phyloP scores from a whole-genome alignment of 2,888 invertebrate genomes.

The Pseudoips prasinana region DNA sequence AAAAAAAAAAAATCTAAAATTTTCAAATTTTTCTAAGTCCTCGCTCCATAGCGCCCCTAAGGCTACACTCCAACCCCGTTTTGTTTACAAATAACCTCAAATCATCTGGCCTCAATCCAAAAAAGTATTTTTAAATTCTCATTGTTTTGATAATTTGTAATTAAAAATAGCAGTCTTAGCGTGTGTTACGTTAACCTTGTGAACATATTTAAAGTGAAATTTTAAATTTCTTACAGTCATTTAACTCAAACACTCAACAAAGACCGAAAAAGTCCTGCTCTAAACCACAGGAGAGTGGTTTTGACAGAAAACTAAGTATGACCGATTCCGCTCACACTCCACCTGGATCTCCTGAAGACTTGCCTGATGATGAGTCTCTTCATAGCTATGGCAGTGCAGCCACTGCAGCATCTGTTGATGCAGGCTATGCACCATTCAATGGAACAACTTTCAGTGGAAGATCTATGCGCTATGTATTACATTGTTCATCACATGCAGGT shows the following conservation, averaged over 20 bases:
- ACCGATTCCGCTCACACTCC: slow-evolving; percentile 81
- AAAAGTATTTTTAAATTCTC: too few species aligned
- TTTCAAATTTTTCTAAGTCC: too few species aligned
- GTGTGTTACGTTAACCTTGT: slow-evolving; percentile 4
- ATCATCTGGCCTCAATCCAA: too few species aligned
- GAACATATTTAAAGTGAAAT: slow-evolving; percentile 4
- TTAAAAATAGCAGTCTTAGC: too few species aligned
- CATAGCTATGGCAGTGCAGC: slow-evolving; percentile 90
- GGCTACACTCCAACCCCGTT: too few species aligned
- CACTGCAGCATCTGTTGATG: slow-evolving; percentile 90
- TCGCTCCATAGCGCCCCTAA: too few species aligned
- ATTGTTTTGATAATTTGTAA: too few species aligned
- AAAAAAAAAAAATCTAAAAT: too few species aligned
- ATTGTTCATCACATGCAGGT: slow-evolving; percentile 90
- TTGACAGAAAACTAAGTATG: slow-evolving; percentile 64
- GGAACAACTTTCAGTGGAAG: slow-evolving; percentile 87
- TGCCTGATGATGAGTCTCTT: slow-evolving; percentile 89
- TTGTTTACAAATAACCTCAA: too few species aligned
- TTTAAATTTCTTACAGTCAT: slow-evolving; percentile 62
- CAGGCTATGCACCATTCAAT: slow-evolving; percentile 90
- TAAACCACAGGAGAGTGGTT: slow-evolving; percentile 58
- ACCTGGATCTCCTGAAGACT: slow-evolving; percentile 83
- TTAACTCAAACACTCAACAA: slow-evolving; percentile 62
- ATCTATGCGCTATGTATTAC: slow-evolving; percentile 90
- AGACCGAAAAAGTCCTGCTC: slow-evolving; percentile 66